These are phyloP conservation scores for Corythoichthys haematopterus DNA, from an alignment of 2,113 vertebrate species.

Conservation along the genomic window DNA sequence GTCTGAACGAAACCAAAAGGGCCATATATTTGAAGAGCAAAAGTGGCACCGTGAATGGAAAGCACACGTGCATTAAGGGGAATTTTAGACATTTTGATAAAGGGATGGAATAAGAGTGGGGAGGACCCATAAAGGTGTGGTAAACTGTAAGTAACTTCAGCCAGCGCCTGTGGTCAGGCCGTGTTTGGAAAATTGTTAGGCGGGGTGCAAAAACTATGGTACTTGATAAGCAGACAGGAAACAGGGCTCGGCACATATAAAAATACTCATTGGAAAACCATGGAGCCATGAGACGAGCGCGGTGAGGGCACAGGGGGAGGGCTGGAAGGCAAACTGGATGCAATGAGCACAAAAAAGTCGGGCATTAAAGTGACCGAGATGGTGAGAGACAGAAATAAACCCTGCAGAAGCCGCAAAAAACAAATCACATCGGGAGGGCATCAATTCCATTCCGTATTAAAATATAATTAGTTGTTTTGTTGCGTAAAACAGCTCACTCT, in stretches of 20 bases:
- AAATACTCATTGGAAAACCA: slow-evolving; percentile 55
- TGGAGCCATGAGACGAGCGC: slow-evolving; percentile 24
- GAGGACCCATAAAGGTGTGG: slow-evolving; percentile 36
- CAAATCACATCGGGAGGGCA: slow-evolving; percentile 6
- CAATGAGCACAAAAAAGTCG: slow-evolving; percentile 18
- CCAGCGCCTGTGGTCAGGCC: slow-evolving; percentile 47
- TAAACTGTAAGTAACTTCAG: slow-evolving; percentile 35
- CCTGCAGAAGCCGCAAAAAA: background rate
- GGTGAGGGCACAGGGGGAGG: slow-evolving; percentile 4
- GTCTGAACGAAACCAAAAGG: background rate
- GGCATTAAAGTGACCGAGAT: background rate
- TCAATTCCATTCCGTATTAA: slow-evolving; percentile 8
- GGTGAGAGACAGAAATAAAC: slow-evolving; percentile 6
- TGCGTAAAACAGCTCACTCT: slow-evolving; percentile 15
- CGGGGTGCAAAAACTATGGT: slow-evolving; percentile 44
- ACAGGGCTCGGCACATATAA: slow-evolving; percentile 54
- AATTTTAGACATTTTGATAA: slow-evolving; percentile 21
- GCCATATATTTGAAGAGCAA: background rate
- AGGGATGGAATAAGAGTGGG: slow-evolving; percentile 32
- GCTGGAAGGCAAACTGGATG: slow-evolving; percentile 19
- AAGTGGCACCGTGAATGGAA: background rate
- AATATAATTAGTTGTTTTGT: slow-evolving; percentile 23
- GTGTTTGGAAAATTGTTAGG: slow-evolving; percentile 65
- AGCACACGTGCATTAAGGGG: slow-evolving; percentile 23
- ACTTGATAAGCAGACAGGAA: slow-evolving; percentile 65